Evolutionary conservation across 2,113 vertebrate species (phyloP).

Genomic region (Sus scrofa): DNA sequence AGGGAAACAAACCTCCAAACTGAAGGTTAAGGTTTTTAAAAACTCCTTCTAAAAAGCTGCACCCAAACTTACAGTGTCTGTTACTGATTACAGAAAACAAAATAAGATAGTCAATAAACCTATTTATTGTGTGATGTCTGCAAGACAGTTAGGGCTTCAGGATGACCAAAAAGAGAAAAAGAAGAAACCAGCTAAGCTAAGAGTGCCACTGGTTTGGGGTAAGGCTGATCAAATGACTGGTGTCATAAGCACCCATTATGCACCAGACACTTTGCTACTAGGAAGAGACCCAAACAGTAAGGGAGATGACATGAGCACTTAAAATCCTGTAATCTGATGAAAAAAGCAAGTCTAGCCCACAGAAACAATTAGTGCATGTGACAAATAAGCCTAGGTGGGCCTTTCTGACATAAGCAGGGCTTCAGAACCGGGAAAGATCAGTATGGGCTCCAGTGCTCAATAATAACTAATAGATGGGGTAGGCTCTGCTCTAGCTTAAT

Average conservation of each 20-base stretch:
- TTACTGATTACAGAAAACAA: slow-evolving; percentile 19
- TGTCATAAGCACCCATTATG: background rate
- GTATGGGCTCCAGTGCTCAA: background rate
- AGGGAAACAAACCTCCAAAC: background rate
- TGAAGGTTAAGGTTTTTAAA: background rate
- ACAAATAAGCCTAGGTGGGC: background rate
- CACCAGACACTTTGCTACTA: background rate
- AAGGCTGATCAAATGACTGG: background rate
- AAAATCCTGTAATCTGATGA: background rate
- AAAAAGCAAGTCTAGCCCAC: background rate
- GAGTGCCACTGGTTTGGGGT: background rate
- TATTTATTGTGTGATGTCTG: background rate
- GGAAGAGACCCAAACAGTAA: background rate
- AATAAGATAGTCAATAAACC: background rate
- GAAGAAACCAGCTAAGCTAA: slow-evolving; percentile 5
- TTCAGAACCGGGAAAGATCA: background rate
- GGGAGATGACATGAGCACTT: background rate
- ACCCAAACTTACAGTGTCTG: background rate
- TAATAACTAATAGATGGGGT: background rate
- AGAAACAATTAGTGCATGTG: background rate
- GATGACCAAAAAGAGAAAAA: background rate
- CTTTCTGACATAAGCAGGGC: background rate
- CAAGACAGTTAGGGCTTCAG: background rate
- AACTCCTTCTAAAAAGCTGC: slow-evolving; percentile 17
- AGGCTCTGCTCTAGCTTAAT: background rate